Evolutionary conservation across 2,113 vertebrate genomes (phyloP).

Genomic region (Perca fluviatilis): DNA sequence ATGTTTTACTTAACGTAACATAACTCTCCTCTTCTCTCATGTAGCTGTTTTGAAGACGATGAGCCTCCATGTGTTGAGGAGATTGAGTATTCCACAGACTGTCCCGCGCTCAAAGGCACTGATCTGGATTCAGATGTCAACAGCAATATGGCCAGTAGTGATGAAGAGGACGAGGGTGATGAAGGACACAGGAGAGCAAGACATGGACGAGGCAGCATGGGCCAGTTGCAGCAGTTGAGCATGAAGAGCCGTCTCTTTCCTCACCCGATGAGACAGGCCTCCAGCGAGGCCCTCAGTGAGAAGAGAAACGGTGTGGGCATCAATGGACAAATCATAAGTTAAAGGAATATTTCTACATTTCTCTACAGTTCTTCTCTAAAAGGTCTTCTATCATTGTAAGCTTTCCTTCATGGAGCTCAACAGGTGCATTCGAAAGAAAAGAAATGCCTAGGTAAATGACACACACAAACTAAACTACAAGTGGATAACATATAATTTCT

Average conservation of each 20-base stretch:
- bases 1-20: not conserved
- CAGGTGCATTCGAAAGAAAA: not conserved
- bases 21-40: slow-evolving; percentile 1
- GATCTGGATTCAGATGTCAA: slow-evolving; percentile 77
- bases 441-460: not conserved
- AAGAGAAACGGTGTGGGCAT: slow-evolving; percentile 47
- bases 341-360: slow-evolving; percentile 2
- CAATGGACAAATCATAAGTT: slow-evolving; percentile 39
- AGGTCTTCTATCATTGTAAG: not conserved
- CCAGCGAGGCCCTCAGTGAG: slow-evolving; percentile 47
- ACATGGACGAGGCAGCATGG: not conserved
- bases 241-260: slow-evolving; percentile 48
- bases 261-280: slow-evolving; percentile 36
- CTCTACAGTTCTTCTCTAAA: not conserved
- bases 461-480: not conserved
- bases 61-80: slow-evolving; percentile 92
- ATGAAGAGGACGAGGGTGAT: slow-evolving; percentile 50
- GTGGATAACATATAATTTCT: not conserved
- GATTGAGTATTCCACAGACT: slow-evolving; percentile 86
- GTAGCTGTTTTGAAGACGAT: slow-evolving; percentile 87
- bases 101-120: slow-evolving; percentile 38
- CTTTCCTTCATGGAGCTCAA: not conserved
- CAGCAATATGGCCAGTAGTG: slow-evolving; percentile 46
- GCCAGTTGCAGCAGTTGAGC: slow-evolving; percentile 13
- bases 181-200: slow-evolving; percentile 11